Evolutionary conservation across 2,113 vertebrate genomes (phyloP).

Genomic region (Pristiophorus japonicus): DNA sequence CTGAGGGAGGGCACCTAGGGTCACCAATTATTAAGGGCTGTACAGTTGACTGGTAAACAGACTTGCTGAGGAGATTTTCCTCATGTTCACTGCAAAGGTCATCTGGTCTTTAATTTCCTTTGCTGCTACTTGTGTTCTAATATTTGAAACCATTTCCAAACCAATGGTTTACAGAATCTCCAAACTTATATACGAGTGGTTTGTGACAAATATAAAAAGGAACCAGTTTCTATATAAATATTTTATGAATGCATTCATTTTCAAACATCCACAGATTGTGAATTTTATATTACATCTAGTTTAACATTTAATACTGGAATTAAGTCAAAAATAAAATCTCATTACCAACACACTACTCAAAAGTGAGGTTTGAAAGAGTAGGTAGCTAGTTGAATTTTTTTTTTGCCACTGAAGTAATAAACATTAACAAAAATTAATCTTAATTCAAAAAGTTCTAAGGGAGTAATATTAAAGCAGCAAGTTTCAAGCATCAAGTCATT

Average conservation of each 20-base stretch:
- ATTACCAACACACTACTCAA: neutral
- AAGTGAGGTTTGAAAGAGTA: neutral
- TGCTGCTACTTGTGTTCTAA: neutral
- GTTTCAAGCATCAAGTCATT: neutral
- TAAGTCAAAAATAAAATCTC: neutral
- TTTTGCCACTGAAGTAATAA: neutral
- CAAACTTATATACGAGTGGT: neutral
- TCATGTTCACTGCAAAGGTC: slow-evolving; percentile 27
- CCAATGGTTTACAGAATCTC: slow-evolving; percentile 12
- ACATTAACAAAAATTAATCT: neutral
- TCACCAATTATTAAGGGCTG: slow-evolving; percentile 24
- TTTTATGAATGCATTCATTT: neutral
- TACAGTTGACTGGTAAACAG: slow-evolving; percentile 31
- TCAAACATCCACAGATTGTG: neutral
- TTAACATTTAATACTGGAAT: neutral
- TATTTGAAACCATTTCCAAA: neutral
- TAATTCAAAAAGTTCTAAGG: neutral
- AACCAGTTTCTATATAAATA: neutral
- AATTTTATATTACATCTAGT: neutral
- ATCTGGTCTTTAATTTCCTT: slow-evolving; percentile 29
- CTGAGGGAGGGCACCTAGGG: slow-evolving; percentile 10
- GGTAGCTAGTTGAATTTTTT: neutral
- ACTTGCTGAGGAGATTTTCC: neutral
- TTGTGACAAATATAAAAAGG: neutral
- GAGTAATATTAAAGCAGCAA: neutral